phyloP scores from a whole-genome alignment of 2,797 vertebrate genomes.

The Botia almorhae region DNA sequence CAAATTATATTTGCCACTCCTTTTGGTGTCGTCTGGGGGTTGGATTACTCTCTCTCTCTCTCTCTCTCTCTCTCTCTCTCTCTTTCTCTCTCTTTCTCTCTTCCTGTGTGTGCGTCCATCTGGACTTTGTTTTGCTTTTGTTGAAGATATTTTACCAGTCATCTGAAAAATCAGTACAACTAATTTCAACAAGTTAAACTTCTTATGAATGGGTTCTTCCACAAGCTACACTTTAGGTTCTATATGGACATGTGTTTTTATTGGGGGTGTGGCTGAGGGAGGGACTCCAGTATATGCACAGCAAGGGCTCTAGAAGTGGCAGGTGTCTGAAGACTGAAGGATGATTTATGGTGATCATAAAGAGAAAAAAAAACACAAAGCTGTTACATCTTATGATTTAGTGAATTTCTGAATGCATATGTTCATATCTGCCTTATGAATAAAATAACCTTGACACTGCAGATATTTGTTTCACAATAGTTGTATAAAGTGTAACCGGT shows the following conservation, averaged over 20 bases:
- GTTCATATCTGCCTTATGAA: background rate
- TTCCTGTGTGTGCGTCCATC: background rate
- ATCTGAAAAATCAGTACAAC: background rate
- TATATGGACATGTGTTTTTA: background rate
- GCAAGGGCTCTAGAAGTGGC: background rate
- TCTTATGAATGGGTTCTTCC: background rate
- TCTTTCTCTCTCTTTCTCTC: background rate
- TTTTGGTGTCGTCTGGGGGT: conserved; percentile 15
- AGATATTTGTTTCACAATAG: background rate
- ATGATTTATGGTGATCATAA: conserved; percentile 7
- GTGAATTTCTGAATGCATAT: conserved; percentile 1
- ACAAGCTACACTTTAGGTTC: background rate
- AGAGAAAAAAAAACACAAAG: background rate
- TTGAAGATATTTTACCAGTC: background rate
- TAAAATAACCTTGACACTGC: no score
- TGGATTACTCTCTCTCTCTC: conserved; percentile 2
- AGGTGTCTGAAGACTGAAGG: conserved; percentile 11
- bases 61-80: background rate
- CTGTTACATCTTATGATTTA: background rate
- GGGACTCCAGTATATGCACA: background rate
- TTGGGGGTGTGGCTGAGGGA: background rate
- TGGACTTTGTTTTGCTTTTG: conserved; percentile 19
- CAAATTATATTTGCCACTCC: conserved; percentile 35
- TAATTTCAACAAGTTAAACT: background rate
- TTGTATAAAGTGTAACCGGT: background rate